phyloP scores from a whole-genome alignment of 2,888 invertebrate genomes.

The Dorcus hopei region DNA sequence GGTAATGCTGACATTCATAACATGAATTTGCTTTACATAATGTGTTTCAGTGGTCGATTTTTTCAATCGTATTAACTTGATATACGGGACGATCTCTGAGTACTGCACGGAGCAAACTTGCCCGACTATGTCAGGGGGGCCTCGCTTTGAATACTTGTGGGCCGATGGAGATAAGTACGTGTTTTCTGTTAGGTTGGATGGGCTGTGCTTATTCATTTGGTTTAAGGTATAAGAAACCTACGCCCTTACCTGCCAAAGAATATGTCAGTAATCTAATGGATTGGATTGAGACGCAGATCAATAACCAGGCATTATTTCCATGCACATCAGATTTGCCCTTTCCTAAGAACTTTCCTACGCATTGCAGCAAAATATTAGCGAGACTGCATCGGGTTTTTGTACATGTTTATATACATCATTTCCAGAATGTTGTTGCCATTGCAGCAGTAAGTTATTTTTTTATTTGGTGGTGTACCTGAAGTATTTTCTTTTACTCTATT shows the following conservation, averaged over 20 bases:
- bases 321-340: constrained; percentile 82
- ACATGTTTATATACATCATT: constrained; percentile 93
- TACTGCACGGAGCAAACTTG: constrained; percentile 80
- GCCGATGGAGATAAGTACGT: constrained; percentile 70
- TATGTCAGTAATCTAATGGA: constrained; percentile 85
- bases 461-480: not conserved
- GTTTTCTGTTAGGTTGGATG: not conserved
- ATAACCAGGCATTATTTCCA: constrained; percentile 83
- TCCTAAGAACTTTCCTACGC: constrained; percentile 74
- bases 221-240: constrained; percentile 67
- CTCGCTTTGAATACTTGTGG: constrained; percentile 88
- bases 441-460: constrained; percentile 69
- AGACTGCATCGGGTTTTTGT: constrained; percentile 87
- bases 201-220: not conserved
- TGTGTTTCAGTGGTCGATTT: constrained; percentile 77
- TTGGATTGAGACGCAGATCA: constrained; percentile 88
- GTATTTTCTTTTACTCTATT: not conserved
- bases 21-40: not conserved
- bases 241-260: constrained; percentile 76
- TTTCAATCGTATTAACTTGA: constrained; percentile 88
- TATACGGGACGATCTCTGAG: constrained; percentile 86
- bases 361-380: constrained; percentile 84
- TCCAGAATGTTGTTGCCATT: constrained; percentile 81
- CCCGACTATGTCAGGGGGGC: constrained; percentile 88
- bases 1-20: constrained; percentile 53